Evolutionary conservation across 2,797 vertebrate genomes (phyloP).

Genomic region (Gymnocypris eckloni): DNA sequence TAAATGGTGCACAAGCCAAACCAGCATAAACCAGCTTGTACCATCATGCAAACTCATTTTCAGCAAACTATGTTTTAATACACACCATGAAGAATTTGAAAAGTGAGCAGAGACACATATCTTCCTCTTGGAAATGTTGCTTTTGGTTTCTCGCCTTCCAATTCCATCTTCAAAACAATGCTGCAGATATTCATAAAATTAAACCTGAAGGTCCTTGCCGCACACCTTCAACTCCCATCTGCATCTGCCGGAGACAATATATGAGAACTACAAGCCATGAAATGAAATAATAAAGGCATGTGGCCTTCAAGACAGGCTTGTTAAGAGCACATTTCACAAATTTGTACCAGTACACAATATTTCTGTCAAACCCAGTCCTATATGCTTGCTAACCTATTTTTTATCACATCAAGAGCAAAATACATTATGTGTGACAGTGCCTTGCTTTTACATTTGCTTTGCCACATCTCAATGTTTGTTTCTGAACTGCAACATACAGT

Average conservation of each 20-base stretch:
- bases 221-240: background rate
- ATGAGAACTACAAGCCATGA: slow-evolving; percentile 16
- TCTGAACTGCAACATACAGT: background rate
- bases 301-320: slow-evolving; percentile 21
- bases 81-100: slow-evolving; percentile 21
- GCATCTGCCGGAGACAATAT: slow-evolving; percentile 9
- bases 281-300: slow-evolving; percentile 32
- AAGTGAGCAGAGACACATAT: background rate
- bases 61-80: slow-evolving; percentile 9
- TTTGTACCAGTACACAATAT: background rate
- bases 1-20: background rate
- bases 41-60: background rate
- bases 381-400: slow-evolving; percentile 18
- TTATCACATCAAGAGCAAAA: slow-evolving; percentile 29
- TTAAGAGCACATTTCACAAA: slow-evolving; percentile 23
- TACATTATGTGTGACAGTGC: slow-evolving; percentile 13
- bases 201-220: slow-evolving; percentile 23
- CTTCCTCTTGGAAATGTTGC: background rate
- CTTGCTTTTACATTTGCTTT: slow-evolving; percentile 18
- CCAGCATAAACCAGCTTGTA: background rate
- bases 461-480: background rate
- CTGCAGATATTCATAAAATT: slow-evolving; percentile 23
- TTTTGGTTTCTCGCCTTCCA: background rate
- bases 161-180: slow-evolving; percentile 19
- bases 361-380: background rate